Evolutionary conservation across 2,113 vertebrate species (phyloP).

Genomic region (Capricornis sumatraensis): DNA sequence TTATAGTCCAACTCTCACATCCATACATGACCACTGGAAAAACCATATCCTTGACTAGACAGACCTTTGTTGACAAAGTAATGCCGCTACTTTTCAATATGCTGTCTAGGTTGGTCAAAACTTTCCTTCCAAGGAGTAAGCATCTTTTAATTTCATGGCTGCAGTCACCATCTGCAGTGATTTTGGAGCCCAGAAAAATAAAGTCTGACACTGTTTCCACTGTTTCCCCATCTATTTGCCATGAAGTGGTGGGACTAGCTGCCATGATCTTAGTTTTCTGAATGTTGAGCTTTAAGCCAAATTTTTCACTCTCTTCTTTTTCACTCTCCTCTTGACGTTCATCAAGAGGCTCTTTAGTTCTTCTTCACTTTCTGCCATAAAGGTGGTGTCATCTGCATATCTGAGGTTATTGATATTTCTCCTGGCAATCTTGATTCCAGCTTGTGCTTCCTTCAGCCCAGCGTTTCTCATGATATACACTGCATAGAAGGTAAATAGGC

Average conservation of each 20-base stretch:
- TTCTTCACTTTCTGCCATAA: background rate
- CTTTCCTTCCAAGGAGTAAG: background rate
- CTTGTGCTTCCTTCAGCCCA: background rate
- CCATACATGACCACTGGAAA: background rate
- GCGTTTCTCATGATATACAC: background rate
- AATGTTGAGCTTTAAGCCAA: background rate
- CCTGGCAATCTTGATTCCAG: background rate
- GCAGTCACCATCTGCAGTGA: background rate
- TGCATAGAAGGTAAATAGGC: background rate
- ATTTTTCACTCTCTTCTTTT: background rate
- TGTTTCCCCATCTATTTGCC: background rate
- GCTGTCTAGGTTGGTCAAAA: background rate
- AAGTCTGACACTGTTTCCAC: background rate
- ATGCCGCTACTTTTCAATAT: background rate
- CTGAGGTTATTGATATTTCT: background rate
- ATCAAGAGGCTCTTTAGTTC: background rate
- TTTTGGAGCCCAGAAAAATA: background rate
- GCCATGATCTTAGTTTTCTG: background rate
- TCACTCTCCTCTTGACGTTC: background rate
- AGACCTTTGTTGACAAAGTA: background rate
- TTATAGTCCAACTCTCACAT: background rate
- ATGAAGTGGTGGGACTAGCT: background rate
- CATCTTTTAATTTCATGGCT: background rate
- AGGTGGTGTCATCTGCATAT: background rate
- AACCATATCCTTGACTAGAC: background rate